Evolutionary conservation across 2,888 invertebrate species (phyloP).

Genomic region (Agrotis segetum): DNA sequence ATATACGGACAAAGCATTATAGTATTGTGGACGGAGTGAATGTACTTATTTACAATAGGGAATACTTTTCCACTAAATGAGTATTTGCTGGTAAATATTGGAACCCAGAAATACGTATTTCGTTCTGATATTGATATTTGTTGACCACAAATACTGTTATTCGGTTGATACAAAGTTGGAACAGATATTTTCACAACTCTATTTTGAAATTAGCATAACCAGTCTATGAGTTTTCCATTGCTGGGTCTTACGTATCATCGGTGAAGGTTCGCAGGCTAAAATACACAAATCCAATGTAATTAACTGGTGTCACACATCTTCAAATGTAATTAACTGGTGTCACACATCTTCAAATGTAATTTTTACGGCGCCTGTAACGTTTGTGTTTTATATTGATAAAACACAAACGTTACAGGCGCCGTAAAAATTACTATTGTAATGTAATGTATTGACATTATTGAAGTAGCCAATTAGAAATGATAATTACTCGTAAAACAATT

Average conservation of each 20-base stretch:
- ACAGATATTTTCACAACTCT: neutral
- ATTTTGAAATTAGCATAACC: neutral
- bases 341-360: neutral
- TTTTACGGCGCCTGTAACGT: neutral
- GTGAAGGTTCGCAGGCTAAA: neutral
- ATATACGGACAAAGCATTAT: neutral
- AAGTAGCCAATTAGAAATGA: no score
- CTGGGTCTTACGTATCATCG: neutral
- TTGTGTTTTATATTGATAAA: no score
- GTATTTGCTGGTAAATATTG: neutral
- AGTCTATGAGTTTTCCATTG: neutral
- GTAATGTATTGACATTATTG: no score
- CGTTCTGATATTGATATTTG: neutral
- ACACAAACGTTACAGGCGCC: no score
- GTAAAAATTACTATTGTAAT: no score
- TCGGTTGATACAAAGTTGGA: neutral
- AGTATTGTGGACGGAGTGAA: neutral
- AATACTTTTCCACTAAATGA: neutral
- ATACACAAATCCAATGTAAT: neutral
- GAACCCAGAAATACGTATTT: neutral
- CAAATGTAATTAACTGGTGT: neutral
- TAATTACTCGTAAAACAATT: no score
- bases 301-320: neutral
- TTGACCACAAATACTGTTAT: neutral
- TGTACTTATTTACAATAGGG: neutral